Evolutionary conservation across 2,797 vertebrate species (phyloP), one percentile per base, ranked within the genome.

Genomic region (Lemur catta): DNA sequence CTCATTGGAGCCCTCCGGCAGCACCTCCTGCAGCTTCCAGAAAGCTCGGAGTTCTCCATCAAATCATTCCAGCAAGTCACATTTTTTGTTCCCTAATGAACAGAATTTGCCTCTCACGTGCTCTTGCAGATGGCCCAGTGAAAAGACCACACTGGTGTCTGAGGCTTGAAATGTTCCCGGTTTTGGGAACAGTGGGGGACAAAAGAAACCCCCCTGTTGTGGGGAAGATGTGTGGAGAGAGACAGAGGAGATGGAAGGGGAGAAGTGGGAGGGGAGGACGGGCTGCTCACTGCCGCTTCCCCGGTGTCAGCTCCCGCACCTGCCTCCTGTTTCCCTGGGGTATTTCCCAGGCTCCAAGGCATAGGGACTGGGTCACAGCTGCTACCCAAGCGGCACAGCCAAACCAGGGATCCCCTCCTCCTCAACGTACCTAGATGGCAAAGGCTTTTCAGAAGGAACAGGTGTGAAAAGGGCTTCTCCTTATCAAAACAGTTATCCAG

Each of bases 121-220:
- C 74, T 35, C 59, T 46, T 93, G 91, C 95, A 98, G 97, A 98
- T 98, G 97, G 97, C 69, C 63, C 84, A 14, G 97, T 69, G 86
- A 97, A 97, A 93, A 97, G 95, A n/a, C 88, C 91, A 86, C 46
- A 61, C 1, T 67, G 50, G 74, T 69, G 38, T 76, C 69, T 35
- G 48, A 94, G 86, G 74, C 72, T 43, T 35, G 35, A 76, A 89
- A 81, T 38, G 61, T 55, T 15, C n/a, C n/a, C n/a, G n/a, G n/a
- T n/a, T n/a, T n/a, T n/a, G n/a, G n/a, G n/a, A n/a, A n/a, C n/a
- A n/a, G n/a, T n/a, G n/a, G 46, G 89, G 43, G 79, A 94, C 82
- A 65, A 93, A 88, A 93, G 78, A 82, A 71, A 61, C 26, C 78
- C n/a, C 6, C 0, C 14, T 2, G 48, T 4, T 50, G 30, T 48